phyloP scores from a whole-genome alignment of 2,888 invertebrate species.

The Seladonia tumulorum region DNA sequence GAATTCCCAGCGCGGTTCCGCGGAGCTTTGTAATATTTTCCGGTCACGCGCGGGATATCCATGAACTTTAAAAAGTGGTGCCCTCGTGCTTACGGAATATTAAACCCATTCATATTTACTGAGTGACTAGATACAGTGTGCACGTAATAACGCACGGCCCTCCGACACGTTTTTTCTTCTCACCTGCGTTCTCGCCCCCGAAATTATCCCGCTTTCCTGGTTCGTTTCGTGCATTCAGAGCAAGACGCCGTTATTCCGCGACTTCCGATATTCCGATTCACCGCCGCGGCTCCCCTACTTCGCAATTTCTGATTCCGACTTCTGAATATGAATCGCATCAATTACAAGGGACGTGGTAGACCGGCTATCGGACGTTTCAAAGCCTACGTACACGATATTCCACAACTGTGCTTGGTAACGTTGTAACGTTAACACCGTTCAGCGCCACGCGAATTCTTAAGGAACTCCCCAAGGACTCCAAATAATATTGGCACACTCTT shows the following conservation, averaged over 20 bases:
- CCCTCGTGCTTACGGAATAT: constrained; percentile 81
- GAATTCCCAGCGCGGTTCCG: constrained; percentile 46
- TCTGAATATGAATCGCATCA: constrained; percentile 55
- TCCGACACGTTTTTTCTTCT: background rate
- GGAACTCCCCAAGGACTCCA: too few species aligned
- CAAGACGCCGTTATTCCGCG: constrained; percentile 38
- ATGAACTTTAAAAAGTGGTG: constrained; percentile 81
- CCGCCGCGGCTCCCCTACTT: constrained; percentile 11
- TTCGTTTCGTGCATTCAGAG: constrained; percentile 43
- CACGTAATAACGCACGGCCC: constrained; percentile 71
- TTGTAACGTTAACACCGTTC: too few species aligned
- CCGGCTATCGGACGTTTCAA: background rate
- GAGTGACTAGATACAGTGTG: constrained; percentile 72
- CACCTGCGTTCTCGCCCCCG: background rate
- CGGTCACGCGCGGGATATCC: constrained; percentile 76
- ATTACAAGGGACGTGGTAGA: constrained; percentile 27
- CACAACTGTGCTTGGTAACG: too few species aligned
- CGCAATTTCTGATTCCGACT: constrained; percentile 40
- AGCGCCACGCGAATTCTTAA: too few species aligned
- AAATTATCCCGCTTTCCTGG: constrained; percentile 31
- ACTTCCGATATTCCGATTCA: constrained; percentile 40
- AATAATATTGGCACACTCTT: too few species aligned
- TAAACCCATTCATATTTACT: constrained; percentile 81
- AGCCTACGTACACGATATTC: background rate
- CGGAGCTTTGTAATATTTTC: constrained; percentile 75